Percentiles rank a stretch among this genome's conserved stretches.
Evolutionary conservation across 1,140 invertebrate species (phyloP).

Genomic region (Rhizoglyphus robini): DNA sequence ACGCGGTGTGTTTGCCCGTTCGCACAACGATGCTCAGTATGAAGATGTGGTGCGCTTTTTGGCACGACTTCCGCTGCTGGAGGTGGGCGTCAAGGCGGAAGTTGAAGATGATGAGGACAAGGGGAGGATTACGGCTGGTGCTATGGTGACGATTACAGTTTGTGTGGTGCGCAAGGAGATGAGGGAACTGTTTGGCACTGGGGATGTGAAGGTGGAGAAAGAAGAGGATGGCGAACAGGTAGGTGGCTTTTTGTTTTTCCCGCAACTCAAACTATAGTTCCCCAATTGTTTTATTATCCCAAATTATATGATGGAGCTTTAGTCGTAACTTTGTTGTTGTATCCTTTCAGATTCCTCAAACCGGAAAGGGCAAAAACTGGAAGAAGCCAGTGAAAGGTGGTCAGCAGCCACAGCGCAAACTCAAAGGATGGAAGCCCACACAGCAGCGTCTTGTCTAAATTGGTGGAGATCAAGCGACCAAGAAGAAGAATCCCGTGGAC

Average conservation of each 20-base stretch:
- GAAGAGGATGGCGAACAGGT: too few species aligned
- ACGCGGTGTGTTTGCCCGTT: constrained; percentile 57
- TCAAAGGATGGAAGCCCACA: too few species aligned
- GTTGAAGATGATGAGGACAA: constrained; percentile 96
- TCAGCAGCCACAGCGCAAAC: too few species aligned
- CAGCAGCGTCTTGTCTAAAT: too few species aligned
- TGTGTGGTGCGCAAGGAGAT: constrained; percentile 61
- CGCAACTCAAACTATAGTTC: too few species aligned
- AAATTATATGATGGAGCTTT: too few species aligned
- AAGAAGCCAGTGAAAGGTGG: too few species aligned
- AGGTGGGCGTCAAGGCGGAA: constrained; percentile 77
- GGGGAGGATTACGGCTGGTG: constrained; percentile 84
- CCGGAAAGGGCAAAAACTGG: too few species aligned
- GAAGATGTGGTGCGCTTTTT: constrained; percentile 85
- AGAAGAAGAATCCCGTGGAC: neutral
- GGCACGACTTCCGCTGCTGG: constrained; percentile 74
- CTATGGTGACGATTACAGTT: constrained; percentile 92
- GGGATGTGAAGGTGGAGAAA: neutral
- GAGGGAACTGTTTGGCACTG: constrained; percentile 26
- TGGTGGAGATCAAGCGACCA: neutral
- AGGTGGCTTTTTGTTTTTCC: too few species aligned
- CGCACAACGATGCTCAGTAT: constrained; percentile 82
- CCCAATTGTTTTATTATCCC: too few species aligned
- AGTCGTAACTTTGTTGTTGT: too few species aligned
- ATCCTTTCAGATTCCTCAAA: too few species aligned